Evolutionary conservation across 2,113 vertebrate species (phyloP).

Genomic region (Saguinus midas): DNA sequence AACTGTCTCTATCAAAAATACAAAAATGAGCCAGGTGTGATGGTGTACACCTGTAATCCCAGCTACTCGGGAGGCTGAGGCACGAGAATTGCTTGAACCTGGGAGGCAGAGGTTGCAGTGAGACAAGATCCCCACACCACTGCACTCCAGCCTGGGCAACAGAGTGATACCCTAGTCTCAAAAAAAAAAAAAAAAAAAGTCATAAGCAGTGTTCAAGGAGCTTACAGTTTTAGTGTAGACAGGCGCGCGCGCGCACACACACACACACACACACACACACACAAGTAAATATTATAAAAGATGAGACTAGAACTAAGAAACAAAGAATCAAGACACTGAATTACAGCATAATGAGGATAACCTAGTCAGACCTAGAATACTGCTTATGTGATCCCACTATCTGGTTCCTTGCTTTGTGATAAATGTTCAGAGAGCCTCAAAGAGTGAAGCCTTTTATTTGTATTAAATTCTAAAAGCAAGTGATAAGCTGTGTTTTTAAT

Average conservation of each 20-base stretch:
- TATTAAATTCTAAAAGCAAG: conserved; percentile 58
- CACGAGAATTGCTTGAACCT: too few species aligned
- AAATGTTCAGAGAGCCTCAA: conserved; percentile 43
- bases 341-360: neutral
- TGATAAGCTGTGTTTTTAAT: conserved; percentile 33
- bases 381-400: neutral
- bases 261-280: neutral
- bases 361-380: neutral
- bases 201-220: neutral
- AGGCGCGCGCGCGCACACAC: neutral
- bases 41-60: too few species aligned
- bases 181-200: neutral
- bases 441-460: conserved; percentile 31
- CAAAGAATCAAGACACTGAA: neutral
- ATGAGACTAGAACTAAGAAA: neutral
- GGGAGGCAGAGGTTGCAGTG: too few species aligned
- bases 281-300: neutral
- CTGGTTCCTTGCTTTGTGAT: neutral
- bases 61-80: too few species aligned
- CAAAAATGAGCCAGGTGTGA: too few species aligned
- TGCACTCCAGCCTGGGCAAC: too few species aligned
- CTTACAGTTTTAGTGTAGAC: neutral
- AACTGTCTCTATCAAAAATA: too few species aligned
- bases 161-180: too few species aligned
- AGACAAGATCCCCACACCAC: too few species aligned